These are phyloP conservation scores for Sinella curviseta DNA, from an alignment of 1,140 invertebrate genomes.

Conservation along the genomic window DNA sequence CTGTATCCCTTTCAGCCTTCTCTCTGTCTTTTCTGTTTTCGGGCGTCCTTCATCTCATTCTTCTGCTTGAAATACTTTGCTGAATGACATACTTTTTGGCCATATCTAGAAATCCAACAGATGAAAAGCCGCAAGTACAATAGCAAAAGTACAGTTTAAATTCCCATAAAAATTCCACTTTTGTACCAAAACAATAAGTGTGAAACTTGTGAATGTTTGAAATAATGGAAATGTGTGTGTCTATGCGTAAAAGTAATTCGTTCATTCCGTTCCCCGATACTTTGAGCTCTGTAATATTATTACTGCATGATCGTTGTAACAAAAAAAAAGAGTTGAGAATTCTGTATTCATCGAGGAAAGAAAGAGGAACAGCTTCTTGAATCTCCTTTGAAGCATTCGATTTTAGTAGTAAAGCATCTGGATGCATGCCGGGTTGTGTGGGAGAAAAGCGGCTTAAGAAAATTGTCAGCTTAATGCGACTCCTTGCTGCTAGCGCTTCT, in stretches of 20 bases:
- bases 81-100: too few relatives aligned
- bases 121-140: background rate
- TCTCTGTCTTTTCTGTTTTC: too few relatives aligned
- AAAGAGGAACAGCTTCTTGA: background rate
- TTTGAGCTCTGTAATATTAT: too few relatives aligned
- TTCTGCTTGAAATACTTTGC: too few relatives aligned
- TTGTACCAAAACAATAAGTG: too few relatives aligned
- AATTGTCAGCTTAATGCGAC: constrained; percentile 1
- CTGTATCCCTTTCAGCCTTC: too few relatives aligned
- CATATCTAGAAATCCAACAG: too few relatives aligned
- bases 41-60: too few relatives aligned
- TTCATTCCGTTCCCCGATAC: background rate
- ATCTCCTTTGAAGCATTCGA: background rate
- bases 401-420: background rate
- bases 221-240: background rate
- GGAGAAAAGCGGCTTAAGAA: constrained; percentile 12
- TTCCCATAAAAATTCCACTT: too few relatives aligned
- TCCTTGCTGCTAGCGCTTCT: background rate
- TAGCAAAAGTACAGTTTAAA: background rate
- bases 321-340: too few relatives aligned
- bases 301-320: too few relatives aligned
- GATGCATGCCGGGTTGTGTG: background rate
- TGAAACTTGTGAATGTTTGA: background rate
- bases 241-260: background rate
- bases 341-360: background rate